These are phyloP conservation scores for Peromyscus aztecus DNA, from an alignment of 2,797 vertebrate genomes.

Conservation along the genomic window DNA sequence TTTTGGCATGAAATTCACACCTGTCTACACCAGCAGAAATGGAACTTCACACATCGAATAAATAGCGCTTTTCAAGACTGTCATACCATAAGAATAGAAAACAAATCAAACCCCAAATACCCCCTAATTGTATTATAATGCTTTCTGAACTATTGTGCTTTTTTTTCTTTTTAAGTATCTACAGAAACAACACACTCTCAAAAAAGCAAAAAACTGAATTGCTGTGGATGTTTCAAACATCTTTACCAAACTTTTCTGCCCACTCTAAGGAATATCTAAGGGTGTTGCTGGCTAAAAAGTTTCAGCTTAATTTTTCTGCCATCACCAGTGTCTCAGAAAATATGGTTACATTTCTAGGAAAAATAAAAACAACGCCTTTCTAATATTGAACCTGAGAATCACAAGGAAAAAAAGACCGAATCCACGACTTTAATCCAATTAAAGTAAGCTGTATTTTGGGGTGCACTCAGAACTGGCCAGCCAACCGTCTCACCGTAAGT, in stretches of 20 bases:
- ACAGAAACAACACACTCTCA: conserved; percentile 52
- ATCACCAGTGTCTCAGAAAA: conserved; percentile 22
- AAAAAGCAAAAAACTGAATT: neutral
- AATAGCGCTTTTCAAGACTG: conserved; percentile 19
- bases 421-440: neutral
- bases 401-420: neutral
- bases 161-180: conserved; percentile 31
- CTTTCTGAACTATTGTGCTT: neutral
- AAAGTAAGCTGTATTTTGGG: neutral
- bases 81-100: conserved; percentile 47
- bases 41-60: conserved; percentile 56
- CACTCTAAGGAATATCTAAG: neutral
- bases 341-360: conserved; percentile 39
- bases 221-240: conserved; percentile 7
- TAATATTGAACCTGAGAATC: neutral
- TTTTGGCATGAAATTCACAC: conserved; percentile 42
- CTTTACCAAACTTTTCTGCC: conserved; percentile 50
- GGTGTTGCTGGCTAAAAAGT: neutral
- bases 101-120: conserved; percentile 31
- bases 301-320: conserved; percentile 8
- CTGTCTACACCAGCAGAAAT: conserved; percentile 21
- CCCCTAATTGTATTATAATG: conserved; percentile 27
- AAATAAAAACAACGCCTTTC: conserved; percentile 10
- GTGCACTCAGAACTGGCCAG: neutral
- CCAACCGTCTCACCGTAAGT: neutral